Conservation (phyloP, 2,888 invertebrate genomes). For the Drosophila demipolita region DNA sequence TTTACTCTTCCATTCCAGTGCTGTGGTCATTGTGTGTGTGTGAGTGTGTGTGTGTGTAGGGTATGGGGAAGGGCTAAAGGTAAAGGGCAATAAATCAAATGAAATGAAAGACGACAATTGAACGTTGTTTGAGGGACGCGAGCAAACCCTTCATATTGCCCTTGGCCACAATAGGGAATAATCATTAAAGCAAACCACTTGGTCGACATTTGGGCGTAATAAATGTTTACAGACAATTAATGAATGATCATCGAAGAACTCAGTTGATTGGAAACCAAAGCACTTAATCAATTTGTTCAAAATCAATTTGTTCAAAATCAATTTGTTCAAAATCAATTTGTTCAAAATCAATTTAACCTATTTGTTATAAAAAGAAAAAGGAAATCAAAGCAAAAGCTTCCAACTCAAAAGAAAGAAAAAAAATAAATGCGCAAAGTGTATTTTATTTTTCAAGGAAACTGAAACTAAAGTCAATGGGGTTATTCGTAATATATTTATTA, state of each 20-base stretch:
- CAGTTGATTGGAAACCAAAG: not conserved
- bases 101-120: slow-evolving; percentile 26
- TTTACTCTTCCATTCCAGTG: not conserved
- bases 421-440: not conserved
- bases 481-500: not conserved
- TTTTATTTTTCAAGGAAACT: not conserved
- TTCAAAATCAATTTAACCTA: not conserved
- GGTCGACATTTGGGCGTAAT: not conserved
- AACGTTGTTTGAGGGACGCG: slow-evolving; percentile 9
- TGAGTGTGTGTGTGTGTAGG: not conserved
- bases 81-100: slow-evolving; percentile 18
- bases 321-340: not conserved
- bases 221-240: not conserved
- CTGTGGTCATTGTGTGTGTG: not conserved
- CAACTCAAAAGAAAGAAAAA: not conserved
- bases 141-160: not conserved
- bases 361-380: not conserved
- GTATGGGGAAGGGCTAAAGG: not conserved
- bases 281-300: not conserved
- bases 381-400: not conserved
- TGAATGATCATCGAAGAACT: not conserved
- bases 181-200: not conserved
- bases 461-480: not conserved
- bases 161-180: slow-evolving; percentile 2
- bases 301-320: too few species aligned